phyloP scores from a whole-genome alignment of 2,888 invertebrate species.

The Octodonta nipae region DNA sequence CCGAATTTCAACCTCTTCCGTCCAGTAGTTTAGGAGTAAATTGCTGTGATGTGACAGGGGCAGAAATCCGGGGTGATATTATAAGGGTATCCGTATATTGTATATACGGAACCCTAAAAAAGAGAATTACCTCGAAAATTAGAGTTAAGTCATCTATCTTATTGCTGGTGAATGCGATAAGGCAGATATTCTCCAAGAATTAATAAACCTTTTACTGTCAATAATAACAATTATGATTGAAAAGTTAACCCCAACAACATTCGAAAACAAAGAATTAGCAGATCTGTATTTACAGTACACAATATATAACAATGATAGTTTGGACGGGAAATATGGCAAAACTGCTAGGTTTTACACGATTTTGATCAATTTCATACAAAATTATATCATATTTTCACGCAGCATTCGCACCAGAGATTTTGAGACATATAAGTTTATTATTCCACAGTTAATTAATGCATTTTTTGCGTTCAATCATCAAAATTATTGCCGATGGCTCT shows the following conservation, averaged over 20 bases:
- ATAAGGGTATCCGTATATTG: too few relatives aligned
- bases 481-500: constrained; percentile 3
- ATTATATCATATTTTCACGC: constrained; percentile 3
- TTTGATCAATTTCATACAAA: constrained; percentile 2
- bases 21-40: too few relatives aligned
- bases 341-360: constrained; percentile 2
- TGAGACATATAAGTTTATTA: constrained; percentile 3
- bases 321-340: constrained; percentile 4
- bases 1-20: too few relatives aligned
- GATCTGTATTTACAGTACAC: constrained; percentile 4
- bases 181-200: neutral
- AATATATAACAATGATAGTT: constrained; percentile 3
- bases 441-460: constrained; percentile 2
- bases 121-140: neutral
- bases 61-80: too few relatives aligned
- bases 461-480: constrained; percentile 3
- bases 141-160: neutral
- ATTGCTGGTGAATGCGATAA: too few relatives aligned
- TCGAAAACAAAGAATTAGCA: constrained; percentile 2
- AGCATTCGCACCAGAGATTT: constrained; percentile 4
- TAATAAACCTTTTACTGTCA: constrained; percentile 1
- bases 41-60: too few relatives aligned
- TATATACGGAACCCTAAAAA: too few relatives aligned
- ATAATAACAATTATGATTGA: neutral
- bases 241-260: neutral